Evolutionary conservation across 2,113 vertebrate species (phyloP), one percentile per base, ranked within the genome.

Genomic region (Laticauda colubrina): DNA sequence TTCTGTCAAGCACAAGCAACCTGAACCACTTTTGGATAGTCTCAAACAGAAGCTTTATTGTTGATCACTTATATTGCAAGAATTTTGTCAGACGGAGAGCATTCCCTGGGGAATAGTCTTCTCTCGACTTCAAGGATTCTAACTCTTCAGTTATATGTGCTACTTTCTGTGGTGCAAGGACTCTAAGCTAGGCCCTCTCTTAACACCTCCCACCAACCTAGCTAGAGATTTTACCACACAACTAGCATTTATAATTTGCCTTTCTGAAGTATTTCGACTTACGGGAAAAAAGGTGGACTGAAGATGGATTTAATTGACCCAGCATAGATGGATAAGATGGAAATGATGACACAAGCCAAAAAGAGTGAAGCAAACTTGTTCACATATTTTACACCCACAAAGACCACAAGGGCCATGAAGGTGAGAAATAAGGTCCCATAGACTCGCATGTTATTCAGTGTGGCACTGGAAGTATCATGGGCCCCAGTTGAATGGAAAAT

Each of bases 311-410:
- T 99, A 93, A 99, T 97, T 90, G 98, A 98, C 75, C 99, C 99
- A 14, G 98, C 99, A 39, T 99, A 99, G 96, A 99, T 99, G 88
- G 99, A 99, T 48, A 99, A 96, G 94, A 99, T 99, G 90, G 99
- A 99, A 97, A 99, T 98, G 88, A 99, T 98, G 29, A 99, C 99
- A 2, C 99, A 99, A 95, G 98, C 98, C 96, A 99, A 96, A 97
- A 99, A 99, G 75, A 99, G 98, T 1, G 99, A 99, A 45, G 99
- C 99, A 96, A 99, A 98, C 96, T 99, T 99, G 97, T 99, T 99
- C 89, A 99, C 99, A 18, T 99, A 99, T 96, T 99, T 99, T 85
- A 99, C 99, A 0, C 99, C 99, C 0, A 99, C 99, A 23, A 99
- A 99, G 88, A 99, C 99, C 91, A 99, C 99, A 86, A 99, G 96